These are phyloP conservation scores for Crossaster papposus DNA, from an alignment of 53 echinoderm and acorn worm species.

Conservation along the genomic window DNA sequence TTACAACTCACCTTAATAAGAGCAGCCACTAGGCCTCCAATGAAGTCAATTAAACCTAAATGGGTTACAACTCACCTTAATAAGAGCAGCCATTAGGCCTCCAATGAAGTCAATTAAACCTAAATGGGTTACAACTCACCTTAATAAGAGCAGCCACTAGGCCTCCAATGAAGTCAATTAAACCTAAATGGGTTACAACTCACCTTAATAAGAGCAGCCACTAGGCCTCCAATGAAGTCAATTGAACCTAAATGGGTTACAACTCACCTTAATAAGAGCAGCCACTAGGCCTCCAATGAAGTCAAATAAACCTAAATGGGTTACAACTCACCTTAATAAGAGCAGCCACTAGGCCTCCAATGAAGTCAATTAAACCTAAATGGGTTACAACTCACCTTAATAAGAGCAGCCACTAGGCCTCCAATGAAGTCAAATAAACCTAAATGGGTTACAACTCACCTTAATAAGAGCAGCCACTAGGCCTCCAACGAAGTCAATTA, in stretches of 20 bases:
- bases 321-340: conserved; percentile 76
- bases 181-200: conserved; percentile 26
- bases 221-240: no score
- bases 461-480: conserved; percentile 59
- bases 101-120: no score
- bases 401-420: conserved; percentile 40
- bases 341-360: neutral
- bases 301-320: no score
- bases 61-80: conserved; percentile 72
- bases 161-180: no score
- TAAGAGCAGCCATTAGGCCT: conserved; percentile 38
- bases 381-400: conserved; percentile 72
- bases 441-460: conserved; percentile 68
- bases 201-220: conserved; percentile 71
- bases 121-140: conserved; percentile 68
- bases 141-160: conserved; percentile 59
- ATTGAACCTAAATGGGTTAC: no score
- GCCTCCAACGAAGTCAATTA: no score
- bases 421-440: no score
- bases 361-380: no score
- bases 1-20: conserved; percentile 76
- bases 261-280: conserved; percentile 76
- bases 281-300: no score
- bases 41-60: no score
- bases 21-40: neutral